A percentile compares a stretch with the other conserved stretches of the same genome.
Evolutionary conservation across 2,888 invertebrate species (phyloP).

Genomic region (Galerucella pusilla): DNA sequence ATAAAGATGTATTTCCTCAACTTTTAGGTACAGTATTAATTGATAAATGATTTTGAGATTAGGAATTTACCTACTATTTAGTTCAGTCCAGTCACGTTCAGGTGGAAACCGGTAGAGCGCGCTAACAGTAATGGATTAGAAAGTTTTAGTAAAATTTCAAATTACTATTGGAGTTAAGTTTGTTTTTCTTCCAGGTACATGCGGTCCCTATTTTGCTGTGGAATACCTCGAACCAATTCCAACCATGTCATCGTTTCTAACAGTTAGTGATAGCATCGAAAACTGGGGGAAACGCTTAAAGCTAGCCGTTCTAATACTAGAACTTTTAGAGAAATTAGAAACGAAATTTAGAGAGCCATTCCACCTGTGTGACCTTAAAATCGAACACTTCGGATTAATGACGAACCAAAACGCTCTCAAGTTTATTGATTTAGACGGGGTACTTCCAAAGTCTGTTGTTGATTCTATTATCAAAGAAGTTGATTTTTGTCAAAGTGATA

Average conservation of each 20-base stretch:
- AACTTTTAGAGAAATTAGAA: conserved; percentile 71
- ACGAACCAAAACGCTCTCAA: conserved; percentile 68
- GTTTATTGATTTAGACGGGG: conserved; percentile 73
- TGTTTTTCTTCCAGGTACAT: conserved; percentile 54
- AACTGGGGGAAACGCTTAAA: conserved; percentile 71
- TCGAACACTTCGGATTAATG: conserved; percentile 73
- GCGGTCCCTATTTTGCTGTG: conserved; percentile 75
- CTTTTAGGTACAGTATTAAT: conserved; percentile 67
- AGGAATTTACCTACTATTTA: too few species aligned
- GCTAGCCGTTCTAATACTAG: conserved; percentile 71
- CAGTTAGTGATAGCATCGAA: conserved; percentile 67
- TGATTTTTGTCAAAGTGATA: conserved; percentile 68
- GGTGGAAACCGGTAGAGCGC: too few species aligned
- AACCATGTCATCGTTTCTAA: conserved; percentile 67
- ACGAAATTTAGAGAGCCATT: conserved; percentile 71
- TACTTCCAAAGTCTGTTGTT: conserved; percentile 70
- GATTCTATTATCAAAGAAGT: conserved; percentile 65
- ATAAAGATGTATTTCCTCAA: conserved; percentile 73
- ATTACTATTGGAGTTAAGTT: too few species aligned
- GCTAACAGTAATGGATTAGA: too few species aligned
- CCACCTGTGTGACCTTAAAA: conserved; percentile 76
- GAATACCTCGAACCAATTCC: conserved; percentile 72
- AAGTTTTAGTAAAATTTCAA: too few species aligned
- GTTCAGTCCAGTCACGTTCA: too few species aligned
- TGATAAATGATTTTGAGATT: too few species aligned